Evolutionary conservation across 2,113 vertebrate genomes (phyloP).

Genomic region (Bombycilla garrulus): DNA sequence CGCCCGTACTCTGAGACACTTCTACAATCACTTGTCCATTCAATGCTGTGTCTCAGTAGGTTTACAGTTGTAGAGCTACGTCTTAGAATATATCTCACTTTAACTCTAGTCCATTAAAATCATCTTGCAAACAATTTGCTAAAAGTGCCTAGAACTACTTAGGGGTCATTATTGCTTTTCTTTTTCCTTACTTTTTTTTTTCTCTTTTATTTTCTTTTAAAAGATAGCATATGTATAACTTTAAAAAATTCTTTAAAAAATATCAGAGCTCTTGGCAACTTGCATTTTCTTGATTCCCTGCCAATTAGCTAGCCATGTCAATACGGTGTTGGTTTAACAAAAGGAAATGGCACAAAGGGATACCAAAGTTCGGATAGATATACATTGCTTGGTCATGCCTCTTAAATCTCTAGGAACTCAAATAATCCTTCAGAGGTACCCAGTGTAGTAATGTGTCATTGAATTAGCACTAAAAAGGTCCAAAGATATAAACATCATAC

Average conservation of each 20-base stretch:
- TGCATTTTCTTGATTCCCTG: conserved; percentile 77
- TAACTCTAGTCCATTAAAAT: conserved; percentile 74
- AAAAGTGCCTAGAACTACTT: conserved; percentile 81
- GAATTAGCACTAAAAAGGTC: conserved; percentile 78
- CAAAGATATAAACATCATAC: conserved; percentile 80
- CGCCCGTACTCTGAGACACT: conserved; percentile 48
- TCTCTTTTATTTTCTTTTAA: conserved; percentile 70
- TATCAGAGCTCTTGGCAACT: conserved; percentile 80
- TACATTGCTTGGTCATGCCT: conserved; percentile 72
- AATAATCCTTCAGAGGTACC: conserved; percentile 77
- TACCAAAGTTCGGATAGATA: conserved; percentile 70
- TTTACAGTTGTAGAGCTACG: conserved; percentile 51
- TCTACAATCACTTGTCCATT: conserved; percentile 57
- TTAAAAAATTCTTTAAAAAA: conserved; percentile 82
- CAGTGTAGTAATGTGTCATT: conserved; percentile 79
- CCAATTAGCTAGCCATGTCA: conserved; percentile 78
- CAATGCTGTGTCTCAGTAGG: conserved; percentile 43
- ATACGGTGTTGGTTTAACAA: conserved; percentile 72
- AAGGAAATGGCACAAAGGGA: conserved; percentile 73
- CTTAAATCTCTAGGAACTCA: conserved; percentile 63
- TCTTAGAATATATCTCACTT: conserved; percentile 47
- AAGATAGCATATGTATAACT: conserved; percentile 76
- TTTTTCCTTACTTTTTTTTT: conserved; percentile 15
- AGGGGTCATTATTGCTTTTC: conserved; percentile 82
- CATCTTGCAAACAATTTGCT: conserved; percentile 74